Base-by-base conservation (phyloP, 2,797 vertebrate species). In the Perodicticus potto region DNA sequence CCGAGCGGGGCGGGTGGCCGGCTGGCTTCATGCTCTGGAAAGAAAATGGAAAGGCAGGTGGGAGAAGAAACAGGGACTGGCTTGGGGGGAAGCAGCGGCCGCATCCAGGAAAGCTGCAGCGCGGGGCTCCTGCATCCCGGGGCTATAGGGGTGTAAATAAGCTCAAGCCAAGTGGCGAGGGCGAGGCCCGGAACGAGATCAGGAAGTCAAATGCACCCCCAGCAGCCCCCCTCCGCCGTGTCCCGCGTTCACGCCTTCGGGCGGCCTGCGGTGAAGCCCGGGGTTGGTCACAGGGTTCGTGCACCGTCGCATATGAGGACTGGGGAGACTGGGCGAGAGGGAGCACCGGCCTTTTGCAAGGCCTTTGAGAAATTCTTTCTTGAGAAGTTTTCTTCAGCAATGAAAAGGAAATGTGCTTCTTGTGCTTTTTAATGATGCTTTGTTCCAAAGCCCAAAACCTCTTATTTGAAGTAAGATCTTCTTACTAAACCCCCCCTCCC, bases 111-210 rank as follows among this genome's bases (percentile, higher is more conserved):
- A 29, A 37, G 49, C n/a, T 20, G 57, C 69, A 25, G 34, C 78
- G 0, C 27, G 0, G 49, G 70, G 55, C 32, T 40, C 2, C 1
- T 2, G 43, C 65, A 7, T 29, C 49, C 32, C 1, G 6, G 7
- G 25, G 23, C 22, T 23, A 53, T 20, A 12, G 0, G 0, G 23
- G 5, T 29, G 11, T 16, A 19, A 49, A 40, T 7, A 29, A 19
- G 72, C 32, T 13, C 67, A 27, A 45, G n/a, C 1, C 43, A 73
- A 63, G 61, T 0, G 55, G 67, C 3, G 2, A 86, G 5, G 37
- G 49, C 14, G 23, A 92, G 49, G 40, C 53, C 0, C 22, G 4
- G 72, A 32, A 67, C 34, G 2, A 12, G 19, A 17, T 40, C 83
- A 27, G 7, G 37, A 92, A 81, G 55, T 40, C 43, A n/a, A 43